A percentile compares a stretch with the other conserved stretches of the same genome.
phyloP scores from a whole-genome alignment of 2,797 vertebrate species.

The Phataginus tetradactyla region DNA sequence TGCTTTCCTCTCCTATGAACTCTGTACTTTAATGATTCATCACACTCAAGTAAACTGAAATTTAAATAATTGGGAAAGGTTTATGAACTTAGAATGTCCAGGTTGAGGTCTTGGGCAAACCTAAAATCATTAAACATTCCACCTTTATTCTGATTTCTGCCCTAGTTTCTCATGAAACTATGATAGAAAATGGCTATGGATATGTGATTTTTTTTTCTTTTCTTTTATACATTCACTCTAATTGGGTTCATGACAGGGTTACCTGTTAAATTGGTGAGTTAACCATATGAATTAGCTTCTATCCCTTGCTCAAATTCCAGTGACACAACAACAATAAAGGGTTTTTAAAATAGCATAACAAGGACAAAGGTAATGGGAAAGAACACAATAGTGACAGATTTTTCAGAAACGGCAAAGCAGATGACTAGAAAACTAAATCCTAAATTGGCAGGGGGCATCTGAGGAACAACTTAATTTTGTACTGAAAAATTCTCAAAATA shows the following conservation, averaged over 20 bases:
- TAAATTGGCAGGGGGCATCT: neutral
- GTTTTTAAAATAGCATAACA: neutral
- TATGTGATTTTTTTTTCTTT: neutral
- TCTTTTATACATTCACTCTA: neutral
- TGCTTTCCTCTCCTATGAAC: constrained; percentile 29
- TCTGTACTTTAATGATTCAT: constrained; percentile 44
- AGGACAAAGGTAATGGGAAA: constrained; percentile 29
- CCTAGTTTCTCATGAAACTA: constrained; percentile 6
- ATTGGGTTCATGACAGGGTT: neutral
- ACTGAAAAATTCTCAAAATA: constrained; percentile 5
- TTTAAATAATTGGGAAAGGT: constrained; percentile 22
- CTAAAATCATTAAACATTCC: constrained; percentile 15
- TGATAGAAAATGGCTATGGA: neutral
- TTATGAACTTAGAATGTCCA: constrained; percentile 19
- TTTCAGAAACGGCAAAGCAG: neutral
- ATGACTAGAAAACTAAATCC: constrained; percentile 31
- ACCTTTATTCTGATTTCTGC: neutral
- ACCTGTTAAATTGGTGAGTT: neutral
- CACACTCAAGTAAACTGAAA: neutral
- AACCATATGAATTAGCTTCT: neutral
- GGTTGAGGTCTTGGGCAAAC: constrained; percentile 27
- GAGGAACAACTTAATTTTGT: constrained; percentile 42
- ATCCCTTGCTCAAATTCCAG: neutral
- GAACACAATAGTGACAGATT: neutral
- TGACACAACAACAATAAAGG: neutral